These are phyloP conservation scores for Chaunax sp. DNA, from an alignment of 2,797 vertebrate genomes.

Conservation along the genomic window DNA sequence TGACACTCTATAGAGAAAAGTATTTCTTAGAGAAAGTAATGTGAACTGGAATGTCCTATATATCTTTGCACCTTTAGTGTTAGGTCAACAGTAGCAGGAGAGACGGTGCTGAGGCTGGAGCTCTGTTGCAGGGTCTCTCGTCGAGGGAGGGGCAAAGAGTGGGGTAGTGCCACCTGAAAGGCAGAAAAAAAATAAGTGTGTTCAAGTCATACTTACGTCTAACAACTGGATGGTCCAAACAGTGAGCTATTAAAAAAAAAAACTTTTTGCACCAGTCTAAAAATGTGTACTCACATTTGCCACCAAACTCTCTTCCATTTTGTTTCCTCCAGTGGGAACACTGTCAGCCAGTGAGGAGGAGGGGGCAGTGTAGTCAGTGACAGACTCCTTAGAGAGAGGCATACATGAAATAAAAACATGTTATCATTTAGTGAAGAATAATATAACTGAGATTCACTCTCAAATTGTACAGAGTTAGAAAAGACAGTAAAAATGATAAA, in stretches of 20 bases:
- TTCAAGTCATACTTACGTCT: not conserved
- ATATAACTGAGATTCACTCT: too few relatives aligned
- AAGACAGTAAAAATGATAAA: not conserved
- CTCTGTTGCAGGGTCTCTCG: slow-evolving; percentile 96
- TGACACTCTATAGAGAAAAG: not conserved
- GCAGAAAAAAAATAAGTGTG: not conserved
- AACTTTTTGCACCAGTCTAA: not conserved
- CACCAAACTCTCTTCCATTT: slow-evolving; percentile 96
- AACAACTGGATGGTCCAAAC: too few relatives aligned
- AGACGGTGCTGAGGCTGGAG: slow-evolving; percentile 96
- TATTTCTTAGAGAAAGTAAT: not conserved
- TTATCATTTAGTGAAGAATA: not conserved
- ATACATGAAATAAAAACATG: not conserved
- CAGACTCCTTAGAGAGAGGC: slow-evolving; percentile 87
- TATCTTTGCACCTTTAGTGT: slow-evolving; percentile 91
- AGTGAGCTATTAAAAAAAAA: not conserved
- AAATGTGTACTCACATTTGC: slow-evolving; percentile 88
- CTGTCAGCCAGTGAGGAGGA: slow-evolving; percentile 94
- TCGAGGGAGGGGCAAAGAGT: slow-evolving; percentile 93
- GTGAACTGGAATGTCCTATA: not conserved
- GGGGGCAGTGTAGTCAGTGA: slow-evolving; percentile 97
- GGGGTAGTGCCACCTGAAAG: slow-evolving; percentile 93
- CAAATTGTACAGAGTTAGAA: not conserved
- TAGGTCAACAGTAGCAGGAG: slow-evolving; percentile 97
- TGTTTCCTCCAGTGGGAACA: slow-evolving; percentile 90